A percentile compares a stretch with the other conserved stretches of the same genome.
Evolutionary conservation across 2,888 invertebrate genomes (phyloP).

Genomic region (Mesorhabditis sp.): DNA sequence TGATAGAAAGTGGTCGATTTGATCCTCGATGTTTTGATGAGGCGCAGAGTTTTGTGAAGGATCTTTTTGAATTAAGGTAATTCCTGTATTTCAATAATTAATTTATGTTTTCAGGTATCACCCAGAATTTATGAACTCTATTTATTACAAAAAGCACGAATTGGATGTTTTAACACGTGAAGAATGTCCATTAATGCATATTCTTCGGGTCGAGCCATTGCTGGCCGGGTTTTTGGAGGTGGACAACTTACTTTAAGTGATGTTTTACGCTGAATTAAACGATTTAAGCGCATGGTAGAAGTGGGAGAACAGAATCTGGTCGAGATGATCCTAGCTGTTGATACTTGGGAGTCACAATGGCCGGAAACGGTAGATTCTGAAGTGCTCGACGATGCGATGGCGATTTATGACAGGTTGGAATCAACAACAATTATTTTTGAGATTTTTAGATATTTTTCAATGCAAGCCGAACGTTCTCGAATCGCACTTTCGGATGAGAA

Average conservation of each 20-base stretch:
- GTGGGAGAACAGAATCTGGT: constrained; percentile 25
- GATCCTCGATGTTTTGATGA: constrained; percentile 24
- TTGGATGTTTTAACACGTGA: constrained; percentile 69
- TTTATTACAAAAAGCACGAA: constrained; percentile 85
- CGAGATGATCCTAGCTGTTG: constrained; percentile 32
- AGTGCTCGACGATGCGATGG: constrained; percentile 80
- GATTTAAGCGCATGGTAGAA: constrained; percentile 20
- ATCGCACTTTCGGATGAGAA: background rate
- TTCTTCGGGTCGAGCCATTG: constrained; percentile 25
- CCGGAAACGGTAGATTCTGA: constrained; percentile 65
- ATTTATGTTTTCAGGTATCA: constrained; percentile 66
- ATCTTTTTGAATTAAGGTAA: constrained; percentile 27
- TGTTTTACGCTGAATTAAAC: background rate
- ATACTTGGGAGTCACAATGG: constrained; percentile 58
- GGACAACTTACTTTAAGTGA: background rate
- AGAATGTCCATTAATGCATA: constrained; percentile 17
- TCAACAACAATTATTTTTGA: background rate
- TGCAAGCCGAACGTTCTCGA: constrained; percentile 21
- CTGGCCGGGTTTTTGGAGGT: constrained; percentile 28
- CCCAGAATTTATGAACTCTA: constrained; percentile 77
- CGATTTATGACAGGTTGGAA: constrained; percentile 80
- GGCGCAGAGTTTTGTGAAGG: constrained; percentile 30
- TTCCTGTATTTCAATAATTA: background rate
- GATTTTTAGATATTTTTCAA: constrained; percentile 26
- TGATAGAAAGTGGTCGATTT: constrained; percentile 13